A percentile compares a stretch with the other conserved stretches of the same genome.
phyloP scores from a whole-genome alignment of 2,888 invertebrate species.

The Phengaris arion region DNA sequence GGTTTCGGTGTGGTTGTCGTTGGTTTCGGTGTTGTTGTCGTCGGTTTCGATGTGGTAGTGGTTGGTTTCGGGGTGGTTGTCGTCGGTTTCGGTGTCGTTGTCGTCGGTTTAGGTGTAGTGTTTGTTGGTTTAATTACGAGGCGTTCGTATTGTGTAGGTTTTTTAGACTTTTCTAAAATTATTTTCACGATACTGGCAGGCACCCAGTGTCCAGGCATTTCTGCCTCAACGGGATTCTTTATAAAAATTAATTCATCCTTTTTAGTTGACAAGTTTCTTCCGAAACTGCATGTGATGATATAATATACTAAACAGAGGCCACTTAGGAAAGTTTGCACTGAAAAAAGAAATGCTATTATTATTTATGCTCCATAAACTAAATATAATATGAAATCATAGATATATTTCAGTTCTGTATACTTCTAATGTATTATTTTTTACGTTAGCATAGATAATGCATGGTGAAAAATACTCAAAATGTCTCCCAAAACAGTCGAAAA shows the following conservation, averaged over 20 bases:
- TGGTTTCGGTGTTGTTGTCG: conserved; percentile 34
- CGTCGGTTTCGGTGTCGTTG: conserved; percentile 28
- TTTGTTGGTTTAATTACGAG: not conserved
- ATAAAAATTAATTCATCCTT: conserved; percentile 50
- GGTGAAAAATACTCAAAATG: no score
- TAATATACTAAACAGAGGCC: not conserved
- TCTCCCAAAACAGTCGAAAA: no score
- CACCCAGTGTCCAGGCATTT: conserved; percentile 62
- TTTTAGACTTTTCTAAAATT: conserved; percentile 39
- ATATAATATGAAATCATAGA: no score
- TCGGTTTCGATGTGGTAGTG: conserved; percentile 31
- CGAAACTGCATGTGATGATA: not conserved
- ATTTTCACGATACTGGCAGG: conserved; percentile 56
- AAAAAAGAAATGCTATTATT: not conserved
- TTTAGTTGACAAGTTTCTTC: conserved; percentile 28
- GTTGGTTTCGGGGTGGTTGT: conserved; percentile 29
- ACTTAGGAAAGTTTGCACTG: not conserved
- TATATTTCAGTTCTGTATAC: no score
- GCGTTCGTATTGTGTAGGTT: not conserved
- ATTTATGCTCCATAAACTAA: no score
- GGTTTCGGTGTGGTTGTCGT: conserved; percentile 35
- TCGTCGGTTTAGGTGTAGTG: not conserved
- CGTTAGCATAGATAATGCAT: no score
- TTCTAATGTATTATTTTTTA: no score
- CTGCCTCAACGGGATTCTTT: conserved; percentile 58